Evolutionary conservation across 2,113 vertebrate genomes (phyloP).

Genomic region (Mohoua ochrocephala): DNA sequence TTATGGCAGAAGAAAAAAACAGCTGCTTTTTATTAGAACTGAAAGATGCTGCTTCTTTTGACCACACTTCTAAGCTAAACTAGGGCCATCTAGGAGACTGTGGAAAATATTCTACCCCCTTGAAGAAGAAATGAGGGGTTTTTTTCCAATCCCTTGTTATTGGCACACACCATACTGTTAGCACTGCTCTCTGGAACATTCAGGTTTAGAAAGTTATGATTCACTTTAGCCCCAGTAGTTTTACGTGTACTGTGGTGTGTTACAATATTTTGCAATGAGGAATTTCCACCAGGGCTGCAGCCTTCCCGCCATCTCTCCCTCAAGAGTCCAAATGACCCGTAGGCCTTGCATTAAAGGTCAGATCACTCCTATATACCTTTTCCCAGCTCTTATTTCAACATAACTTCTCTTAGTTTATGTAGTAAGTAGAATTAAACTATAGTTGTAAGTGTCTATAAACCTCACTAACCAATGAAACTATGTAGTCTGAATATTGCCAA

Average conservation of each 20-base stretch:
- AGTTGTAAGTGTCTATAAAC: not conserved
- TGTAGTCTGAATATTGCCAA: not conserved
- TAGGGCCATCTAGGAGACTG: not conserved
- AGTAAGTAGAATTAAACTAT: not conserved
- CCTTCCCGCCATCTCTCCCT: not conserved
- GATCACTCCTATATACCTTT: not conserved
- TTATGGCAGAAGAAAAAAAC: not conserved
- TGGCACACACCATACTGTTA: not conserved
- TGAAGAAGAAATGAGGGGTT: not conserved
- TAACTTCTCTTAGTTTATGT: not conserved
- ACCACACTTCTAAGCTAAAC: not conserved
- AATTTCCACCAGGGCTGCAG: not conserved
- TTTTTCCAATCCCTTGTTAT: not conserved
- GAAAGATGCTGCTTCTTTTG: not conserved
- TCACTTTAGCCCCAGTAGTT: not conserved
- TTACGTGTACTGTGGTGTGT: not conserved
- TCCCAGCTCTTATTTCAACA: not conserved
- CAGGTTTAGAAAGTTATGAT: slow-evolving; percentile 7
- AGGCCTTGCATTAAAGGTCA: not conserved
- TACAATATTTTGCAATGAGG: not conserved
- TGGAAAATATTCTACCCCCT: not conserved
- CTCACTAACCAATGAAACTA: not conserved
- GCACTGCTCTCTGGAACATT: not conserved
- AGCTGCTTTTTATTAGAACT: not conserved
- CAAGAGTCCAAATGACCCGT: accelerated